These are phyloP conservation scores for Slavum lentiscoides DNA, from an alignment of 2,888 invertebrate genomes.

Conservation along the genomic window DNA sequence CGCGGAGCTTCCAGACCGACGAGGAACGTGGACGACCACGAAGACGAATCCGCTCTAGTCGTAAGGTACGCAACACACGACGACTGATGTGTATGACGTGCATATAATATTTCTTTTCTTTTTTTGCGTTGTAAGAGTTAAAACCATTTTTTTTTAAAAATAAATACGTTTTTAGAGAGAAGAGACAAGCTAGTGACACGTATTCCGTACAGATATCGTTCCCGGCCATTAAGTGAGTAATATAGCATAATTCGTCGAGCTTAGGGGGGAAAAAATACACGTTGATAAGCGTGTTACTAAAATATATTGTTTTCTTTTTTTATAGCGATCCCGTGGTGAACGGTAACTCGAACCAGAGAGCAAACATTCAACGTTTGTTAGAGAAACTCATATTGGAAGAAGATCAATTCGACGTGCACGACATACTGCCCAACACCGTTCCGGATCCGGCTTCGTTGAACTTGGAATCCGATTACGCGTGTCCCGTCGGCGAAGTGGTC, in stretches of 20 bases:
- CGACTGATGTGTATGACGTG: constrained; percentile 56
- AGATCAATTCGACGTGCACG: constrained; percentile 90
- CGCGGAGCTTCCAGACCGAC: constrained; percentile 63
- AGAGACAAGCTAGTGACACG: constrained; percentile 81
- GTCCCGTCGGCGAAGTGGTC: constrained; percentile 90
- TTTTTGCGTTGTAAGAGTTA: constrained; percentile 20
- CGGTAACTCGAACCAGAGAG: constrained; percentile 82
- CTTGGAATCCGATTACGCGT: constrained; percentile 89
- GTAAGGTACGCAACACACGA: constrained; percentile 70
- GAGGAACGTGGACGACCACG: constrained; percentile 61
- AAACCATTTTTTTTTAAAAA: constrained; percentile 58
- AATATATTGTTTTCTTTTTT: no score
- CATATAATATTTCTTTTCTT: background rate
- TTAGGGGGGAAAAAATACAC: no score
- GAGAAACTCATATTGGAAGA: constrained; percentile 90
- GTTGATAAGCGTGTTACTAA: background rate
- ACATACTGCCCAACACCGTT: constrained; percentile 89
- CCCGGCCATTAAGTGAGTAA: constrained; percentile 85
- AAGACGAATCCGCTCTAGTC: constrained; percentile 75
- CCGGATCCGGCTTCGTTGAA: constrained; percentile 88
- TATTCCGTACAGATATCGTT: constrained; percentile 90
- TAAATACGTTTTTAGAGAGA: constrained; percentile 59
- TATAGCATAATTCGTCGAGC: background rate
- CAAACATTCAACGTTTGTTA: constrained; percentile 79
- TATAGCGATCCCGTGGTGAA: constrained; percentile 85